Conservation (phyloP, 2,797 vertebrate species). For the Geotrypetes seraphini region DNA sequence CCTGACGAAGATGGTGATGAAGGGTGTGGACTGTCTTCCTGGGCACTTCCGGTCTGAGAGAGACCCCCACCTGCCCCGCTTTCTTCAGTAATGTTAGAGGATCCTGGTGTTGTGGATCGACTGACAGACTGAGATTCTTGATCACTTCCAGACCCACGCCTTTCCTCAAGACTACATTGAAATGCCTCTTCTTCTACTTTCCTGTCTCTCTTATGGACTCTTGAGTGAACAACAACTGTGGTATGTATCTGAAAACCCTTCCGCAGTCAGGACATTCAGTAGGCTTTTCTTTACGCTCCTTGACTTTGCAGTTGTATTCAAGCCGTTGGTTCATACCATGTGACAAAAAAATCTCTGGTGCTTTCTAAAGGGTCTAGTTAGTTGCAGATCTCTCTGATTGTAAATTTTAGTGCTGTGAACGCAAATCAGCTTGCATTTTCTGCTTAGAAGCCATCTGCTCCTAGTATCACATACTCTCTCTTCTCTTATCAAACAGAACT, state of each 20-base stretch:
- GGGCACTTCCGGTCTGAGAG: constrained; percentile 90
- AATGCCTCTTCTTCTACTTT: constrained; percentile 74
- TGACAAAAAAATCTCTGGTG: constrained; percentile 81
- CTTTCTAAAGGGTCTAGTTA: constrained; percentile 83
- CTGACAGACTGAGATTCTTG: constrained; percentile 98
- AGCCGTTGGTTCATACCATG: constrained; percentile 76
- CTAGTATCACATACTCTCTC: constrained; percentile 83
- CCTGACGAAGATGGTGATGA: constrained; percentile 94
- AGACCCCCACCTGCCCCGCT: constrained; percentile 86
- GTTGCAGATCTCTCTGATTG: constrained; percentile 68
- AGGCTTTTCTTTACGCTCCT: constrained; percentile 80
- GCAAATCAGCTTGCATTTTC: constrained; percentile 81
- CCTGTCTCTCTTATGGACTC: constrained; percentile 86
- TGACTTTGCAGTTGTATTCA: constrained; percentile 74
- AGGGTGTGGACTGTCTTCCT: constrained; percentile 95
- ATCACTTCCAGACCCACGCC: constrained; percentile 91
- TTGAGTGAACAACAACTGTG: constrained; percentile 94
- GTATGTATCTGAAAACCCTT: constrained; percentile 91
- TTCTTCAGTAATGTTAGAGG: constrained; percentile 95
- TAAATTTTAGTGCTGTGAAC: constrained; percentile 79
- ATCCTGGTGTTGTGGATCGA: constrained; percentile 91
- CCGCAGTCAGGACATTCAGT: constrained; percentile 94
- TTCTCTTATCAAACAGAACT: constrained; percentile 87
- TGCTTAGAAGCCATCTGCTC: constrained; percentile 83
- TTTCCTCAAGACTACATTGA: constrained; percentile 74